A percentile compares a stretch with the other conserved stretches of the same genome.
Conservation (phyloP, 2,888 invertebrate species). For the Ophraella communa region DNA sequence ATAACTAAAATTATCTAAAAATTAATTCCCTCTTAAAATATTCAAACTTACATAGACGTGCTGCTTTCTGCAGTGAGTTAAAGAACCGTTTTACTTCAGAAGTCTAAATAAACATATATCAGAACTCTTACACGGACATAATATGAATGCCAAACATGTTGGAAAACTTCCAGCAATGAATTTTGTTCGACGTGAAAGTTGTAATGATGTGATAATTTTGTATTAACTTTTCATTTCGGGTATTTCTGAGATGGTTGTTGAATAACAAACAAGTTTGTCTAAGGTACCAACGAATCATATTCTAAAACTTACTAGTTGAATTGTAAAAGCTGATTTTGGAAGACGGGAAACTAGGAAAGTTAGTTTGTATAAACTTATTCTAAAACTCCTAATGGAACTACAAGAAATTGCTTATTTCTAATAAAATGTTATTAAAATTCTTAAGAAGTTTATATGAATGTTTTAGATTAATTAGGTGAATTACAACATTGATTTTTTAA, state of each 20-base stretch:
- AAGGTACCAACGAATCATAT: neutral
- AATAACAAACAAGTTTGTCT: neutral
- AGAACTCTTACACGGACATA: slow-evolving; percentile 32
- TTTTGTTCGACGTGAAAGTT: slow-evolving; percentile 17
- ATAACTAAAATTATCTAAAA: too few relatives aligned
- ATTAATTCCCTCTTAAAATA: too few relatives aligned
- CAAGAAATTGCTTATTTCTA: too few relatives aligned
- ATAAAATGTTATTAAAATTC: too few relatives aligned
- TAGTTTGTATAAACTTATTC: neutral
- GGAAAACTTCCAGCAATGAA: slow-evolving; percentile 11
- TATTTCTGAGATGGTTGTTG: neutral
- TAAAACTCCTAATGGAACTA: too few relatives aligned
- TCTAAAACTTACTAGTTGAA: neutral
- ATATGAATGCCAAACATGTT: slow-evolving; percentile 37
- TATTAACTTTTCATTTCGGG: slow-evolving; percentile 12
- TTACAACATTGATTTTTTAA: too few relatives aligned
- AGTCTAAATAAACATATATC: slow-evolving; percentile 34
- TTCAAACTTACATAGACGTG: too few relatives aligned
- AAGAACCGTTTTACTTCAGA: slow-evolving; percentile 13
- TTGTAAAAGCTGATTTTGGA: neutral
- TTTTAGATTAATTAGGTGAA: too few relatives aligned
- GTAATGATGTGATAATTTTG: slow-evolving; percentile 18
- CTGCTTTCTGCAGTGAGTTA: neutral
- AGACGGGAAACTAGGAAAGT: neutral
- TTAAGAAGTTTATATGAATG: neutral